These are phyloP conservation scores for Euschistus heros DNA, from an alignment of 1,140 invertebrate species.

Conservation along the genomic window DNA sequence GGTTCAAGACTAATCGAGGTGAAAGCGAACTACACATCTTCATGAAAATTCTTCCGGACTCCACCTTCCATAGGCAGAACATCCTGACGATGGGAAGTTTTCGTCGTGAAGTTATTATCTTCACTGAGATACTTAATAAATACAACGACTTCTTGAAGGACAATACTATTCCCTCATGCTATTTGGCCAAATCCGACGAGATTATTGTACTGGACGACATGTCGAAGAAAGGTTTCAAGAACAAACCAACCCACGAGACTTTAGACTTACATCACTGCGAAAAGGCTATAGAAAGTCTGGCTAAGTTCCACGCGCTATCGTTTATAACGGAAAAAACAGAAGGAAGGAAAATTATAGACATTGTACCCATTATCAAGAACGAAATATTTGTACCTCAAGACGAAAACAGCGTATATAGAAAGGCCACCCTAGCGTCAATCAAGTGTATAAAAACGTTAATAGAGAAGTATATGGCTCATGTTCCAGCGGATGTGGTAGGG, in stretches of 20 bases:
- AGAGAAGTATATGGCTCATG: background rate
- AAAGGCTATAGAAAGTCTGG: background rate
- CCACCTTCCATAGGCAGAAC: background rate
- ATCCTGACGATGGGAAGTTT: background rate
- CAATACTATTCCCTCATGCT: slow-evolving; percentile 1
- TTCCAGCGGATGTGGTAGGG: background rate
- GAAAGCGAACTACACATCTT: background rate
- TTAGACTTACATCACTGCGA: slow-evolving; percentile 2
- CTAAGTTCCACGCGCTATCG: background rate
- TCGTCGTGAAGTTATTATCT: background rate
- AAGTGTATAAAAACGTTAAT: background rate
- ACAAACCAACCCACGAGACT: background rate
- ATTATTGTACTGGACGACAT: slow-evolving; percentile 2
- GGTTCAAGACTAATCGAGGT: background rate
- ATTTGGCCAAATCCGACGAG: background rate
- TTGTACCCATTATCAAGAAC: background rate
- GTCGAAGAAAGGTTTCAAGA: slow-evolving; percentile 1
- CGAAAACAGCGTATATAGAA: background rate
- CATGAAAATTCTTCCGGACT: background rate
- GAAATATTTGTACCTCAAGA: background rate
- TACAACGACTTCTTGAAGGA: background rate
- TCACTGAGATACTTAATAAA: background rate
- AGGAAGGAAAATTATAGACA: background rate
- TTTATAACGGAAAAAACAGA: background rate
- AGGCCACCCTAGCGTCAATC: background rate